Base-by-base conservation (phyloP, 2,888 invertebrate species). In the Napeogenes sylphis region DNA sequence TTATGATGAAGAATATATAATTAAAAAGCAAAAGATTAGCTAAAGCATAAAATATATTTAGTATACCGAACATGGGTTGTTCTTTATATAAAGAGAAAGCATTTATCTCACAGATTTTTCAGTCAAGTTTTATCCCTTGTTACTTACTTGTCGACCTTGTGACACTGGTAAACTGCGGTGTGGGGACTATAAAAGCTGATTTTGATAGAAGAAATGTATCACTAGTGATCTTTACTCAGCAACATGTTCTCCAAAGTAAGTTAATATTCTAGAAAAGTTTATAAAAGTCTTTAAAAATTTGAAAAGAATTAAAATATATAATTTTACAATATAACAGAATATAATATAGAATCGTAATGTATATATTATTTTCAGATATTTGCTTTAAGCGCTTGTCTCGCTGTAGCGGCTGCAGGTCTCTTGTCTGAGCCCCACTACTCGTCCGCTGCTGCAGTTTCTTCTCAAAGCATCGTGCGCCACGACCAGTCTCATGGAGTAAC, bases 221-320 rank as follows among this genome's bases (percentile, higher is more conserved):
- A 65, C 56, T 66, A 59, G 55, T 51, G n/a, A 38, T 35, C 42
- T 45, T 35, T 47, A 62, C 61, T 45, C 45, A 55, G 47, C 56
- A 84, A 82, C 66, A 86, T 88, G 87, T 84, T 83, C 80, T 78
- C 80, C 66, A 84, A 85, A 83, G 87, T 87, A 77, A 85, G 85
- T 82, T 21, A 21, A 21, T 21, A 21, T 21, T 21, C 21, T 21
- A 21, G 21, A 21, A 21, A 21, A 21, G 21, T 21, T 21, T 21
- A 21, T 21, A 3, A 56, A 14, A 21, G 4, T 3, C 4, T 6
- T 3, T n/a, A 6, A 2, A 47, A 47, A 21, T 47, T 14, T 21
- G 21, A 47, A 8, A 21, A 21, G 4, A 21, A 8, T 47, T 14
- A 47, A 14, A 21, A 47, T n/a, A 47, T 47, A 13, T 4, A 8